Percentiles rank a stretch among this genome's conserved stretches.
Conservation (phyloP, 2,888 invertebrate genomes). For the Trachelus stipa region DNA sequence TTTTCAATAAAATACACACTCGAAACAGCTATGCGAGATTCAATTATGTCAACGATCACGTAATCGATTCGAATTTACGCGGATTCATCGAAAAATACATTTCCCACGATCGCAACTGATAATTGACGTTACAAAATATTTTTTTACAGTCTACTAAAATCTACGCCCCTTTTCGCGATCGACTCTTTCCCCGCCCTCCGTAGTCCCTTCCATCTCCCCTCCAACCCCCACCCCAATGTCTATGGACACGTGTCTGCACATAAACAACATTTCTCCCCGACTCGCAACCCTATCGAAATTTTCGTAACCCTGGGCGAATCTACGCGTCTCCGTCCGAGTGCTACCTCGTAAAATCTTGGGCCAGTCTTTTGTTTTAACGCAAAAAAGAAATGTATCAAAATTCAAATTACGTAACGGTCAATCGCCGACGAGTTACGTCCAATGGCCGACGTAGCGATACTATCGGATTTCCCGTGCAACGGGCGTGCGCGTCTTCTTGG, state of each 20-base stretch:
- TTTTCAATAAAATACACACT: too few relatives aligned
- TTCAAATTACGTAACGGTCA: not conserved
- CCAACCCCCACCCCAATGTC: constrained; percentile 14
- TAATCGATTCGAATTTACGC: too few relatives aligned
- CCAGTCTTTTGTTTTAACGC: not conserved
- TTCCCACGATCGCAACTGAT: too few relatives aligned
- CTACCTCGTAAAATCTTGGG: not conserved
- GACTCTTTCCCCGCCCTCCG: constrained; percentile 20
- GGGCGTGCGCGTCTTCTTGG: not conserved
- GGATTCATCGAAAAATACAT: too few relatives aligned
- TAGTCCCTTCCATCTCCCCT: constrained; percentile 14
- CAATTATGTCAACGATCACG: too few relatives aligned
- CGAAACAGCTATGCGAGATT: too few relatives aligned
- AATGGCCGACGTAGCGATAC: not conserved
- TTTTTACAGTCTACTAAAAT: constrained; percentile 2
- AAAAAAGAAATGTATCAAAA: not conserved
- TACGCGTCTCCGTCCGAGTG: not conserved
- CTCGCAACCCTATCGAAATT: constrained; percentile 32
- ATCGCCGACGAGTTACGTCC: not conserved
- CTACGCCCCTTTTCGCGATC: constrained; percentile 26
- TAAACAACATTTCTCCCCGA: constrained; percentile 47
- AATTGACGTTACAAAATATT: too few relatives aligned
- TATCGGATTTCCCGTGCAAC: not conserved
- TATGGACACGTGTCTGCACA: constrained; percentile 46
- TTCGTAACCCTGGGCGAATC: constrained; percentile 1